phyloP scores from a whole-genome alignment of 2,888 invertebrate genomes.

The Phaonia tiefii region DNA sequence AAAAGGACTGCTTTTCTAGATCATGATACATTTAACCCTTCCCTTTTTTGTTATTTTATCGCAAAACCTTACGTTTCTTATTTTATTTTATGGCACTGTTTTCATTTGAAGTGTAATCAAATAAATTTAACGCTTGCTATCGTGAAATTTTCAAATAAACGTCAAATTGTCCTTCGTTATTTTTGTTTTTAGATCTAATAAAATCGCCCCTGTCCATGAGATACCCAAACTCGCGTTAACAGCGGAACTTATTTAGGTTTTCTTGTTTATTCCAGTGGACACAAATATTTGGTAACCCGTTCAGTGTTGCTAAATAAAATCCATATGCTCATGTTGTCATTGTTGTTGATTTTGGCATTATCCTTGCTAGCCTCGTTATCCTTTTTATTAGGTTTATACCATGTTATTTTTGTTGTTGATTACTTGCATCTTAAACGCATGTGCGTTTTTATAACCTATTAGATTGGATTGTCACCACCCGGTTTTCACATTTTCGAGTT shows the following conservation, averaged over 20 bases:
- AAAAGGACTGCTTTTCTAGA: no score
- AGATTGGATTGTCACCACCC: constrained; percentile 23
- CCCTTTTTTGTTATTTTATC: no score
- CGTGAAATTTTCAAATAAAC: constrained; percentile 60
- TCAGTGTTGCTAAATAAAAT: not conserved
- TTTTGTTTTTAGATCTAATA: constrained; percentile 13
- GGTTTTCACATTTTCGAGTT: not conserved
- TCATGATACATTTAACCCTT: no score
- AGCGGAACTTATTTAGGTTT: constrained; percentile 44
- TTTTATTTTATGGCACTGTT: not conserved
- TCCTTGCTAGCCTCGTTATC: constrained; percentile 20
- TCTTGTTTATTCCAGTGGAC: constrained; percentile 17
- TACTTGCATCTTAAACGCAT: constrained; percentile 32
- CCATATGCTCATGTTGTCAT: constrained; percentile 10
- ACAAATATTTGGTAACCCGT: constrained; percentile 35
- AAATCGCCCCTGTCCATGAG: constrained; percentile 52
- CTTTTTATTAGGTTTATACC: constrained; percentile 3
- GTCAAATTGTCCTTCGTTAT: constrained; percentile 28
- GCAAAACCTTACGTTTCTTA: no score
- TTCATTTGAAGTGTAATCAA: constrained; percentile 35
- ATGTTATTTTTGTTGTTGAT: constrained; percentile 2
- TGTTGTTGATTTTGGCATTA: constrained; percentile 13
- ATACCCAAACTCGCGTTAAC: constrained; percentile 1
- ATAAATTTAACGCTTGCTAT: constrained; percentile 58
- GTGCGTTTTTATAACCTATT: constrained; percentile 31